These are phyloP conservation scores for Acholoe squamosa DNA, from an alignment of 2,888 invertebrate species.

Conservation along the genomic window DNA sequence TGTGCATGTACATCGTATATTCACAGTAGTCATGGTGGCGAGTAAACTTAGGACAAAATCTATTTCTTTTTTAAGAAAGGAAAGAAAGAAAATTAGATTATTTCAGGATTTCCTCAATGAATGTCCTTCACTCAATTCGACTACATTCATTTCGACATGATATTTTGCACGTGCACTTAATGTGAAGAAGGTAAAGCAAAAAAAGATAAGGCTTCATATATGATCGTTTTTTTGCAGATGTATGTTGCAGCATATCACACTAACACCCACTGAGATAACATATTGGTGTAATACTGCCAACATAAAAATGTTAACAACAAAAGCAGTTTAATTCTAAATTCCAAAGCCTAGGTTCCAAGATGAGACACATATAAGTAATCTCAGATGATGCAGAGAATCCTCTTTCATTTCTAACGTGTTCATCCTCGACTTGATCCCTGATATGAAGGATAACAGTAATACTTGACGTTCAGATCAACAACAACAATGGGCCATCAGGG, in stretches of 20 bases:
- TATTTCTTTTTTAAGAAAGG: too few species aligned
- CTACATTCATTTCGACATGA: neutral
- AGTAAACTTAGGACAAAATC: neutral
- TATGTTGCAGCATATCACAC: neutral
- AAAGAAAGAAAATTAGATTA: neutral
- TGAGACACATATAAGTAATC: too few species aligned
- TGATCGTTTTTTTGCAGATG: neutral
- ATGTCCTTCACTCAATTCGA: neutral
- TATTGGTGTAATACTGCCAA: slow-evolving; percentile 19
- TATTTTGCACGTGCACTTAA: slow-evolving; percentile 6
- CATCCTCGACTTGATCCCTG: too few species aligned
- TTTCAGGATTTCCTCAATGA: neutral
- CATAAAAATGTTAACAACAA: neutral
- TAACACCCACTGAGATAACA: neutral
- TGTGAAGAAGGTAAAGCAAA: slow-evolving; percentile 1
- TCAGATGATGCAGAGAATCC: too few species aligned
- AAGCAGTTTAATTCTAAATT: neutral
- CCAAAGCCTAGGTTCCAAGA: too few species aligned
- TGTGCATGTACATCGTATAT: neutral
- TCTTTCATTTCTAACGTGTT: too few species aligned
- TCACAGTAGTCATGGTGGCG: neutral
- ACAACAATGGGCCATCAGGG: too few species aligned
- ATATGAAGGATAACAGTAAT: too few species aligned
- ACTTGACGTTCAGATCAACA: too few species aligned
- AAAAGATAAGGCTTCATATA: neutral